Base-by-base conservation (phyloP, 2,888 invertebrate species). In the Brachyptera risi region DNA sequence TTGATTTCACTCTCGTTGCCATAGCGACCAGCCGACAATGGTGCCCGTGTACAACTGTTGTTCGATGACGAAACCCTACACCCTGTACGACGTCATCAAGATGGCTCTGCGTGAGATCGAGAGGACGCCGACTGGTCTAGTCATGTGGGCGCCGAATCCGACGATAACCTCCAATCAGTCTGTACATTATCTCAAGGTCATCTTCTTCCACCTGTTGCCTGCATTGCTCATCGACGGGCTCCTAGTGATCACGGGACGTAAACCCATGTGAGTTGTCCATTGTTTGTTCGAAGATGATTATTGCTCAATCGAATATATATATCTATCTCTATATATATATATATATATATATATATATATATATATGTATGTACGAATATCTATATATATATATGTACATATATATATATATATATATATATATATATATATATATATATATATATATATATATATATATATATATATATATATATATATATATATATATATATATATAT, bases 11-110 rank as follows among this genome's bases (percentile, higher is more conserved):
- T 42, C 19, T 42, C 21, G 17, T 17, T 3, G 7, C 19, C 21
- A 19, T 42, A 7, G 2, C 42, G 21, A 21, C 2, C 7, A 17
- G 11, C 42, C 42, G 9, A 7, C 23, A n/a, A 13, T 75, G 0
- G 81, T 83, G 65, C 83, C 86, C 58, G 81, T 90, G 84, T 84
- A 82, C 71, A 86, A 83, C 71, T 75, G 82, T 60, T 82, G 89
- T 63, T 78, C 79, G 19, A 77, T 88, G 67, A 84, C 83, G 38
- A 78, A 80, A 2, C 78, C 19, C 3, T 9, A 3, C 2, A n/a
- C 19, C 9, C 21, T 47, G 3, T 1, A 9, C 23, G 47, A 47
- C 5, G 3, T 47, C 13, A 54, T 23, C 1, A 54, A 54, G 19
- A 54, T 54, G 17, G 54, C 19, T 2, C 23, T 54, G 13, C 1